Conservation (phyloP, 2,888 invertebrate species). For the Heteromurus nitidus region DNA sequence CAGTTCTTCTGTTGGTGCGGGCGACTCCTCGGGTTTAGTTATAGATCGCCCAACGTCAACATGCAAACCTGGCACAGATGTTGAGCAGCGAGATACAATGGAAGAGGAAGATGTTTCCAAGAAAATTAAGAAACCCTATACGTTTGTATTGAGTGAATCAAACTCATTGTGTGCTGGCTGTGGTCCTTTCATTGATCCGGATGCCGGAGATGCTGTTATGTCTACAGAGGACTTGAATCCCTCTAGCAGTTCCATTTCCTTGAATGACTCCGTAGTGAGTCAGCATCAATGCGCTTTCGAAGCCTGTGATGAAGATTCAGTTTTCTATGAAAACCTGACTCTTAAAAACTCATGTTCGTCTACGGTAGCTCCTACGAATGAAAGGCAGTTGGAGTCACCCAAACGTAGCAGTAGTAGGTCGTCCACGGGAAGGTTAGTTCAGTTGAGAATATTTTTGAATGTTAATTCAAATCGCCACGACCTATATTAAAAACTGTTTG, state of each 20-base stretch:
- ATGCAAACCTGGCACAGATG: not conserved
- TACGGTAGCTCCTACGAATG: not conserved
- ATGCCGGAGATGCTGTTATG: slow-evolving; percentile 46
- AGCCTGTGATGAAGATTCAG: slow-evolving; percentile 73
- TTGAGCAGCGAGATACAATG: not conserved
- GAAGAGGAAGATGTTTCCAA: slow-evolving; percentile 38
- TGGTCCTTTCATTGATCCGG: slow-evolving; percentile 61
- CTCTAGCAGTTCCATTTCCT: slow-evolving; percentile 8
- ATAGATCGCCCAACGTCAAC: not conserved
- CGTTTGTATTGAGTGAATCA: slow-evolving; percentile 68
- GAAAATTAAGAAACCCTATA: slow-evolving; percentile 63
- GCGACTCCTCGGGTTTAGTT: not conserved
- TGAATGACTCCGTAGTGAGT: slow-evolving; percentile 44
- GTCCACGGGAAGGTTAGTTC: slow-evolving; percentile 31
- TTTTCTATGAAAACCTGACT: slow-evolving; percentile 64
- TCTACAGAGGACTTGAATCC: slow-evolving; percentile 33
- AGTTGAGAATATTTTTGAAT: not conserved
- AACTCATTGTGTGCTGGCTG: slow-evolving; percentile 72
- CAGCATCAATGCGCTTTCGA: slow-evolving; percentile 72
- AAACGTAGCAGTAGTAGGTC: slow-evolving; percentile 35
- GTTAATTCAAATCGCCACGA: not conserved
- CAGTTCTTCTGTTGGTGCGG: not conserved
- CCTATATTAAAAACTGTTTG: slow-evolving; percentile 4
- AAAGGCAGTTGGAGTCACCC: slow-evolving; percentile 3
- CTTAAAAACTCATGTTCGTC: slow-evolving; percentile 30